Percentiles rank a stretch among this genome's conserved stretches.
phyloP scores from a whole-genome alignment of 2,797 vertebrate species.

The Dipus sagitta region DNA sequence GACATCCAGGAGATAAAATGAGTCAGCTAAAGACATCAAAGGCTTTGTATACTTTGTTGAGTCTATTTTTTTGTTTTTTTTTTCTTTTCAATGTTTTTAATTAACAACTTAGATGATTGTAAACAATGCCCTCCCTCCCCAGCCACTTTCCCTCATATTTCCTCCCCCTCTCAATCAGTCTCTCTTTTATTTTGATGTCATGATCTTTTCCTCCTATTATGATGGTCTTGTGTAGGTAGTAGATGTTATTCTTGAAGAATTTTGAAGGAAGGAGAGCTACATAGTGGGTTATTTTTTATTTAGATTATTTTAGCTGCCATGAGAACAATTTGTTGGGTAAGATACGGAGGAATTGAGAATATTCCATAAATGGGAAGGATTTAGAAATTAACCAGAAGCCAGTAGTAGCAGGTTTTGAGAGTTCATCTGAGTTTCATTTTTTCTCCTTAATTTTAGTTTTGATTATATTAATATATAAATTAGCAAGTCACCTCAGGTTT shows the following conservation, averaged over 20 bases:
- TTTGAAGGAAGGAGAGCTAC: not conserved
- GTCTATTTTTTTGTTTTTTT: not conserved
- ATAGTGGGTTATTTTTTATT: not conserved
- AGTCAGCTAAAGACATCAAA: not conserved
- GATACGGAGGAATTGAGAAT: not conserved
- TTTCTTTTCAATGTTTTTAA: not conserved
- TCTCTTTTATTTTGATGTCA: too few relatives aligned
- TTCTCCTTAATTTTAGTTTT: not conserved
- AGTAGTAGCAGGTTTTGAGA: not conserved
- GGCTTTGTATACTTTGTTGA: not conserved
- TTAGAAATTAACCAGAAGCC: not conserved
- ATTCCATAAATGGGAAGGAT: constrained; percentile 1
- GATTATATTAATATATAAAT: not conserved
- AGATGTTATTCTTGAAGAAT: not conserved
- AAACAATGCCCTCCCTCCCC: too few relatives aligned
- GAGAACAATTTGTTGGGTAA: not conserved
- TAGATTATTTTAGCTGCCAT: not conserved
- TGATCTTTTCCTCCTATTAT: too few relatives aligned
- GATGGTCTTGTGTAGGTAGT: too few relatives aligned
- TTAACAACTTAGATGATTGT: too few relatives aligned
- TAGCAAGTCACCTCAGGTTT: not conserved
- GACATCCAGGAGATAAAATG: not conserved
- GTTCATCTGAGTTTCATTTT: not conserved
- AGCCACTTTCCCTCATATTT: too few relatives aligned
- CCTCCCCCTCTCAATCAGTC: too few relatives aligned